phyloP scores from a whole-genome alignment of 1,140 invertebrate species.

The Drosophila navojoa region DNA sequence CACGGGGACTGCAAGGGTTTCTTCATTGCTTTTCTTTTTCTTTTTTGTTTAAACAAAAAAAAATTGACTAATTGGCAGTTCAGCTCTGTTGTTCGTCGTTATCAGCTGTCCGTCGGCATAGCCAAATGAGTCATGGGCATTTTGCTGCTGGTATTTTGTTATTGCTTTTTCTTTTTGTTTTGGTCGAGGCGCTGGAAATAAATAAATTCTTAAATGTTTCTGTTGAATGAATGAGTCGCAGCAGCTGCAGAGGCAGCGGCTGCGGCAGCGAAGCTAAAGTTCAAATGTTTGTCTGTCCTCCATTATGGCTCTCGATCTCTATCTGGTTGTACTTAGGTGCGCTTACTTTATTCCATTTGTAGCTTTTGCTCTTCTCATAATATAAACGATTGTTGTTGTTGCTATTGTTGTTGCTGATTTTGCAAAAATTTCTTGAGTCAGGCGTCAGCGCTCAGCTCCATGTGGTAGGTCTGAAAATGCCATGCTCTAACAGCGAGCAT shows the following conservation, averaged over 20 bases:
- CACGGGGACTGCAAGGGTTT: neutral
- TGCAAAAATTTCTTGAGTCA: conserved; percentile 43
- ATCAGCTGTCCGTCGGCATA: conserved; percentile 21
- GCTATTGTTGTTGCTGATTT: conserved; percentile 22
- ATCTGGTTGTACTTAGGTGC: conserved; percentile 11
- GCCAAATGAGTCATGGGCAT: conserved; percentile 31
- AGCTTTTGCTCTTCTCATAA: conserved; percentile 46
- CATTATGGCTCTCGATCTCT: neutral
- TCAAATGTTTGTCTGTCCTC: conserved; percentile 30
- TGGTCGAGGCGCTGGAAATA: conserved; percentile 11
- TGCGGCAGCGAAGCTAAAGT: conserved; percentile 30
- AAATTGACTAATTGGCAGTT: conserved; percentile 66
- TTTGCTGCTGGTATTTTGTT: conserved; percentile 7
- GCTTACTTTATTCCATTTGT: conserved; percentile 31
- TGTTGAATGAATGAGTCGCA: neutral
- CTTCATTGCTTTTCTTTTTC: conserved; percentile 35
- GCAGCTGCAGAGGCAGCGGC: neutral
- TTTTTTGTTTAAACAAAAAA: conserved; percentile 12
- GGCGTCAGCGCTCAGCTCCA: conserved; percentile 39
- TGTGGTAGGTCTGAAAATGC: conserved; percentile 63
- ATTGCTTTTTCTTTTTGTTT: conserved; percentile 16
- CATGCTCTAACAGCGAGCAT: neutral
- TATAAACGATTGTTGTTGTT: conserved; percentile 24
- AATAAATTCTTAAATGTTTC: conserved; percentile 36
- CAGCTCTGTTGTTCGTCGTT: conserved; percentile 17